Percentiles rank a stretch among this genome's conserved stretches.
These are phyloP conservation scores for Drosophila monieri DNA, from an alignment of 2,888 invertebrate genomes.

Conservation along the genomic window DNA sequence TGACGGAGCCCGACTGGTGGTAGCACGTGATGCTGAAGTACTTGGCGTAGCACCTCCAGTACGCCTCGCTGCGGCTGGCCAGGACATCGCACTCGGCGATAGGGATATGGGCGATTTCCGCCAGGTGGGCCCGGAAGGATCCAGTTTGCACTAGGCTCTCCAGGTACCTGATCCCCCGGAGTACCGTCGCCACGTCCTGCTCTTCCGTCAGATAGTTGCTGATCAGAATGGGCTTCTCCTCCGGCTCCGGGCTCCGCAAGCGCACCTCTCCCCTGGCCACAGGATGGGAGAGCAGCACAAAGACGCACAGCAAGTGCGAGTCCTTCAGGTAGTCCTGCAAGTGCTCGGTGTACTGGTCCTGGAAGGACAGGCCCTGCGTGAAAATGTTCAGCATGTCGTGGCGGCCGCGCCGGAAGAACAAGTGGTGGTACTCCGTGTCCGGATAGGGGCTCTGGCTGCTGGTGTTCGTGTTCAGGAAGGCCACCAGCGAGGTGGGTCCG, in stretches of 20 bases:
- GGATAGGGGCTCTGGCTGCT: constrained; percentile 85
- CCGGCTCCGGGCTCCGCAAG: constrained; percentile 85
- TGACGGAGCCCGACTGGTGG: constrained; percentile 88
- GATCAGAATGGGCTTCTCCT: constrained; percentile 86
- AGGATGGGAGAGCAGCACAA: constrained; percentile 84
- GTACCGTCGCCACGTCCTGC: constrained; percentile 85
- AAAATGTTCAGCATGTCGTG: constrained; percentile 33
- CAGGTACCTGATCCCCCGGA: constrained; percentile 84
- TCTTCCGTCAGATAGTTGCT: constrained; percentile 87
- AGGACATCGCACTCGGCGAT: constrained; percentile 71
- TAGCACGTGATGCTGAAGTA: constrained; percentile 88
- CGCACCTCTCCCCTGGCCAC: constrained; percentile 85
- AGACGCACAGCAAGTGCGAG: constrained; percentile 81
- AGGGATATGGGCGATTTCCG: constrained; percentile 63
- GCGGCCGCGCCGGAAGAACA: constrained; percentile 68
- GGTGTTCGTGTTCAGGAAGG: constrained; percentile 85
- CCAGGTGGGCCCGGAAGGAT: constrained; percentile 82
- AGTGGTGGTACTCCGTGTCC: constrained; percentile 86
- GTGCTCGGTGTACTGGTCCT: constrained; percentile 33
- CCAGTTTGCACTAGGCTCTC: constrained; percentile 82
- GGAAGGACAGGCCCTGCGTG: constrained; percentile 40
- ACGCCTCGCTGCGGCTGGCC: constrained; percentile 79
- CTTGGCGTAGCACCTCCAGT: constrained; percentile 89
- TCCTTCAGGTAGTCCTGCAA: constrained; percentile 43
- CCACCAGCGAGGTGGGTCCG: constrained; percentile 84